phyloP scores from a whole-genome alignment of 2,797 vertebrate genomes.

The Rousettus madagascariensis region DNA sequence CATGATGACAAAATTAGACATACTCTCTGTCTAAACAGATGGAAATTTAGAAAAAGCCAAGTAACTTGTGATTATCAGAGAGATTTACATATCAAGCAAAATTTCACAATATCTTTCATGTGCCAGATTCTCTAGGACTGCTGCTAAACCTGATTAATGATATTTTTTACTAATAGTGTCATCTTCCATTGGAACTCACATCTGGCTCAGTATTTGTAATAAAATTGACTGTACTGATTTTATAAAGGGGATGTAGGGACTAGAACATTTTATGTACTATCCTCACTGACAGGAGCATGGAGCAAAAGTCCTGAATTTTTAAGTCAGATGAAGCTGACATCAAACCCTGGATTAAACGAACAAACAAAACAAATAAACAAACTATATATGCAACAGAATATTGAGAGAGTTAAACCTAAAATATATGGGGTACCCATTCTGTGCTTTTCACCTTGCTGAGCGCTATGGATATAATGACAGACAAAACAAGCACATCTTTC shows the following conservation, averaged over 20 bases:
- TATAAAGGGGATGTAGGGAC: background rate
- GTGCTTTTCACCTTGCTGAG: background rate
- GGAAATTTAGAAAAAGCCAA: background rate
- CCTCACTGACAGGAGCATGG: too few species aligned
- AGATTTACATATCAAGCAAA: background rate
- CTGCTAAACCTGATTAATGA: too few species aligned
- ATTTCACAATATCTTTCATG: background rate
- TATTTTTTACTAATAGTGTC: background rate
- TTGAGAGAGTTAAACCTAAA: background rate
- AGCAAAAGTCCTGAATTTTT: background rate
- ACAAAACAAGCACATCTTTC: background rate
- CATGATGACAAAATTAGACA: background rate
- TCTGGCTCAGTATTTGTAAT: background rate
- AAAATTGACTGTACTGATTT: background rate
- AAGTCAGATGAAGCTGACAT: background rate
- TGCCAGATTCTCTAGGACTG: background rate
- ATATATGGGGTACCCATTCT: background rate
- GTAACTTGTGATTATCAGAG: background rate
- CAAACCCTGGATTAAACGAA: background rate
- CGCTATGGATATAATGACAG: background rate
- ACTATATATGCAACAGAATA: background rate
- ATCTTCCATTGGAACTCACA: background rate
- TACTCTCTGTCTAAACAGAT: background rate
- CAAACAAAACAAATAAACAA: too few species aligned
- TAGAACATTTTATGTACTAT: background rate